Evolutionary conservation across 2,797 vertebrate species (phyloP), one percentile per base, ranked within the genome.

Genomic region (Muscicapa striata): DNA sequence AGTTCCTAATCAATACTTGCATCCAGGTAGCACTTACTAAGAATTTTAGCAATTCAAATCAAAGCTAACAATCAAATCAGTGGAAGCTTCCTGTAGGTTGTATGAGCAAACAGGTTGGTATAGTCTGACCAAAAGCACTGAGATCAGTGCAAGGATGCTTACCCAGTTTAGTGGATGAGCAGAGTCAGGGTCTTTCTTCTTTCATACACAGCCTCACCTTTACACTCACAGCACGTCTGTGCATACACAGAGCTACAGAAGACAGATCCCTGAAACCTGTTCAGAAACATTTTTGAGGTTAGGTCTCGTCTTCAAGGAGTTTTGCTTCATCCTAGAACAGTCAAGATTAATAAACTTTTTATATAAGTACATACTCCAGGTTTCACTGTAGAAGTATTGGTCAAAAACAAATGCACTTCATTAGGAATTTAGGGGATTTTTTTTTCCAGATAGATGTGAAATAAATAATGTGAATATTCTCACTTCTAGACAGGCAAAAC

Each of bases 391-490:
- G 79, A 77, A 69, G n/a, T 54, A 80, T 68, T 75, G 74, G 78
- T 90, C 88, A 72, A 77, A 88, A 91, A 46, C 67, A 91, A 94
- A 93, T 74, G 84, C 45, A 68, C n/a, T 91, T 78, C 63, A 40
- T 90, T 55, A 90, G 77, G 46, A 93, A 87, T 89, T 90, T 43
- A 40, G 64, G 13, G 69, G 64, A 6, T 13, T 90, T 87, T 90
- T 78, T 85, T 94, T 80, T 46, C 64, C 81, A 72, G 58, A 84
- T 89, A 82, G 36, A 57, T 92, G 54, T 85, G 86, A 91, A 94
- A 94, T 89, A 93, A 90, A 90, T 90, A 91, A 84, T 89, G 85
- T 84, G 89, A 92, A 94, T 94, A 85, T 84, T 92, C 91, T 93
- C 77, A 90, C 68, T 94, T 93, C 57, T 80, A 89, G 95, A 80